Evolutionary conservation across 2,113 vertebrate species (phyloP).

Genomic region (Rhinolophus sinicus): DNA sequence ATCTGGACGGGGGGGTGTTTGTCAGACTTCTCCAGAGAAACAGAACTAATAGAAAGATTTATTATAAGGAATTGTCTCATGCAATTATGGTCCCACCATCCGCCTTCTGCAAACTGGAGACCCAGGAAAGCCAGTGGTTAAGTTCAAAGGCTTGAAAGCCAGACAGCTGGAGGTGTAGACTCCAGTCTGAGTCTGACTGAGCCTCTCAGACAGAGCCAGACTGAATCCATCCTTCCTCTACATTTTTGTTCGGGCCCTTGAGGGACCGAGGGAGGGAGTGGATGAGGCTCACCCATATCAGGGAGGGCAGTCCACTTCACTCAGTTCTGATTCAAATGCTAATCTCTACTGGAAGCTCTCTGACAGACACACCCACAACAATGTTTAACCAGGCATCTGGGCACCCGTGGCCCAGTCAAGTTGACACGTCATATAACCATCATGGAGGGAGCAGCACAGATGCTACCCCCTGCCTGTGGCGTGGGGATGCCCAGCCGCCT

Average conservation of each 20-base stretch:
- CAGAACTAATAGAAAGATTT: background rate
- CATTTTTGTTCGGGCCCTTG: background rate
- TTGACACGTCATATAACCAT: background rate
- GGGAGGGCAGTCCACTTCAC: too few species aligned
- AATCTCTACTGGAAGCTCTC: background rate
- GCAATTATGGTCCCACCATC: background rate
- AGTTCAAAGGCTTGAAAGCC: background rate
- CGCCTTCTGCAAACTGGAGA: background rate
- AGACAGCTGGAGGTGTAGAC: background rate
- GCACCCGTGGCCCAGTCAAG: background rate
- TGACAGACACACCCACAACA: background rate
- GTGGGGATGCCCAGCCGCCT: background rate
- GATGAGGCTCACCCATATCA: background rate
- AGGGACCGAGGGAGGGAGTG: background rate
- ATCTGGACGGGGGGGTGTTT: background rate
- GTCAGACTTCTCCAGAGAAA: background rate
- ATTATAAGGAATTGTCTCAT: background rate
- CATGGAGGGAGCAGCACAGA: background rate
- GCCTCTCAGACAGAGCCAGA: background rate
- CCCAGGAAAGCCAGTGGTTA: background rate
- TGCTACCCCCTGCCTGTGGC: background rate
- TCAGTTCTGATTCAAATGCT: background rate
- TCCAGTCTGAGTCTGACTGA: background rate
- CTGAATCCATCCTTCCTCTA: background rate
- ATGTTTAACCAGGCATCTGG: background rate